Conservation (phyloP, 2,797 vertebrate genomes). For the Staurois parvus region DNA sequence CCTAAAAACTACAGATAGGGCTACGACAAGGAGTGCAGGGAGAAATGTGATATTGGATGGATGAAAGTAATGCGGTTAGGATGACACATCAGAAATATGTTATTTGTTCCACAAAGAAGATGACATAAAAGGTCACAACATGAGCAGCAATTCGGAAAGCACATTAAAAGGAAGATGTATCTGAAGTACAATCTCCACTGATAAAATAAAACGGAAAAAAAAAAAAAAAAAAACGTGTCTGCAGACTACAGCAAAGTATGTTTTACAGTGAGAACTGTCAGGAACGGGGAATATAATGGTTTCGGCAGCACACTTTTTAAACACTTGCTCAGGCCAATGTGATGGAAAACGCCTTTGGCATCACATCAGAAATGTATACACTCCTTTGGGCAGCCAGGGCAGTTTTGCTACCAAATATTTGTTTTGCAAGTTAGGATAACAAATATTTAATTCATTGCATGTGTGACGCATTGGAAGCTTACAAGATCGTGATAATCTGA, state of each 20-base stretch:
- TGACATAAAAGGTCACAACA: background rate
- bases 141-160: background rate
- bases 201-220: too few relatives aligned
- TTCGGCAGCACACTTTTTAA: background rate
- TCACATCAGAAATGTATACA: background rate
- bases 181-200: too few relatives aligned
- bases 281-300: too few relatives aligned
- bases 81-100: background rate
- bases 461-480: constrained; percentile 7
- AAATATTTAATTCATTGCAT: constrained; percentile 4
- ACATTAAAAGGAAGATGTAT: background rate
- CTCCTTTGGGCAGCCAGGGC: constrained; percentile 1
- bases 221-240: too few relatives aligned
- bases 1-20: too few relatives aligned
- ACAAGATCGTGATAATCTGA: constrained; percentile 14
- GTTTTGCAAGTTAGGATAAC: constrained; percentile 14
- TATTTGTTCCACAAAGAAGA: background rate
- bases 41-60: background rate
- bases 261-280: too few relatives aligned
- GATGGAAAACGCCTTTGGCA: background rate
- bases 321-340: background rate
- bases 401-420: constrained; percentile 33
- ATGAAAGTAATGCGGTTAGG: constrained; percentile 5
- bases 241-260: too few relatives aligned
- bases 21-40: too few relatives aligned